Evolutionary conservation across 2,797 vertebrate species (phyloP), one percentile per base, ranked within the genome.

Genomic region (Rhynchotus rufescens): DNA sequence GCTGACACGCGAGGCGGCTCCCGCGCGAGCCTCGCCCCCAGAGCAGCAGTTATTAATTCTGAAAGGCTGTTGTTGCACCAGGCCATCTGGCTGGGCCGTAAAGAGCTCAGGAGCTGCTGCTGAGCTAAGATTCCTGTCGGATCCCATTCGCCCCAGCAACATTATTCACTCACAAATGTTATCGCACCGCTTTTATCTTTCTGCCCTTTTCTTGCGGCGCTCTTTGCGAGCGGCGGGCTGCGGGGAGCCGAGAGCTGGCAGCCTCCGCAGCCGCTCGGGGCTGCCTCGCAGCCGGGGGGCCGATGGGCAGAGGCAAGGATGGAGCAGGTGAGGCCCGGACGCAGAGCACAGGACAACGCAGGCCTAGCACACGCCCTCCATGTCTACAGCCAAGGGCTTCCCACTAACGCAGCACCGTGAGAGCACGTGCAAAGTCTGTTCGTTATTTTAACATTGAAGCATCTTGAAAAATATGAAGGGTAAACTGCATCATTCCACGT

Each of bases 1-100:
- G 95, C 95, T 22, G 96, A 97, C 96, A 97, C 81, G 95, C 7
- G 91, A 95, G 97, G 94, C 2, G 8, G 96, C 72, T 97, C 96
- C 96, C 96, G 97, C 96, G 95, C 67, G 95, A 97, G 94, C 88
- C 94, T 88, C 86, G 96, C 96, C 97, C 97, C 96, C 90, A 95
- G 97, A 97, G 97, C 90, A 96, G 88, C 91, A 94, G 97, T 98
- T 98, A 98, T 98, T 97, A 97, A 98, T 98, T 98, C 97, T 94
- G 97, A 98, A 98, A 98, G 97, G 96, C 97, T 97, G 97, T 96
- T 97, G 96, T 94, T 96, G 97, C 96, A 96, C 96, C 97, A 96
- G 94, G 95, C 98, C 98, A 98, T 98, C 98, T 98, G 98, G 97
- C 95, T 62, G 90, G 80, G 81, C 95, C 20, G 84, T 75, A 88